Evolutionary conservation across 2,888 invertebrate genomes (phyloP).

Genomic region (Hedya salicella): DNA sequence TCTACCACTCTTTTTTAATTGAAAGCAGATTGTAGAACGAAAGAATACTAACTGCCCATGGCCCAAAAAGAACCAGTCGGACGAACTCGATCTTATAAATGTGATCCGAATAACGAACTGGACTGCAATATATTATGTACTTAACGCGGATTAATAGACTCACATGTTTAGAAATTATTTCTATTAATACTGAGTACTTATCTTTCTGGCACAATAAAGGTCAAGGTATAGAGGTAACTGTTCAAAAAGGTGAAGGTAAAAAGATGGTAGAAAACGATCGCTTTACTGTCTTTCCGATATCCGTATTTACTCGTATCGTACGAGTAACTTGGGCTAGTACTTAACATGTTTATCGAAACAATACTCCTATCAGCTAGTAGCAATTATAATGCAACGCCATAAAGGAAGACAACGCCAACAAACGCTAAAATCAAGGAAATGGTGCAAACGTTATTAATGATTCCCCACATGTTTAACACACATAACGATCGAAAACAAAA

Average conservation of each 20-base stretch:
- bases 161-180: background rate
- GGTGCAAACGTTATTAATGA: conserved; percentile 51
- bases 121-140: conserved; percentile 16
- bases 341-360: background rate
- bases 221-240: too few relatives aligned
- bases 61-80: conserved; percentile 72
- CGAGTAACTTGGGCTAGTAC: background rate
- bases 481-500: conserved; percentile 66
- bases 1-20: too few relatives aligned
- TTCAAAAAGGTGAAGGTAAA: background rate
- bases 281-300: background rate
- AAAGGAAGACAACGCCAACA: conserved; percentile 10
- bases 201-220: too few relatives aligned
- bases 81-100: conserved; percentile 60
- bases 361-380: background rate
- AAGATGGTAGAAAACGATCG: background rate
- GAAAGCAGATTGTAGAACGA: conserved; percentile 42
- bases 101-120: conserved; percentile 57
- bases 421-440: conserved; percentile 44
- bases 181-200: too few relatives aligned
- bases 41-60: conserved; percentile 67
- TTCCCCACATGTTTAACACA: conserved; percentile 53
- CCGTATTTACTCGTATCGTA: background rate
- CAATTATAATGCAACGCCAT: conserved; percentile 12
- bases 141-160: conserved; percentile 5